These are phyloP conservation scores for Trachymyrmex septentrionalis DNA, from an alignment of 1,140 invertebrate genomes.

Conservation along the genomic window DNA sequence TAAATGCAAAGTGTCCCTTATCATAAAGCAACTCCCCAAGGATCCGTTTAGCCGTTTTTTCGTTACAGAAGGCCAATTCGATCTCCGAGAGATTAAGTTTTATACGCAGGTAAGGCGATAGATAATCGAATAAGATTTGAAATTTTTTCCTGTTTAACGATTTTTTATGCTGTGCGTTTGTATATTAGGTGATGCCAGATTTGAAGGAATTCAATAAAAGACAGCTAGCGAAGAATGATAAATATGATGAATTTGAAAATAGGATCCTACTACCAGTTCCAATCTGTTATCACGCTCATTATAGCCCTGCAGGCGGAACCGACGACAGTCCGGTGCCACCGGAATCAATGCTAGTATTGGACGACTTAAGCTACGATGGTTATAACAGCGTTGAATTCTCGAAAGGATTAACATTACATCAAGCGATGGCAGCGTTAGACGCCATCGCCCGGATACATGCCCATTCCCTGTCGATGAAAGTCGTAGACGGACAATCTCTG, in stretches of 20 bases:
- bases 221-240: constrained; percentile 73
- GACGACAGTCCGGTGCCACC: constrained; percentile 87
- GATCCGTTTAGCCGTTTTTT: constrained; percentile 92
- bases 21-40: constrained; percentile 92
- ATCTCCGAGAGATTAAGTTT: constrained; percentile 93
- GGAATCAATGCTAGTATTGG: constrained; percentile 89
- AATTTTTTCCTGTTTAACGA: neutral
- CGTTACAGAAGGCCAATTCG: constrained; percentile 93
- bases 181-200: constrained; percentile 88
- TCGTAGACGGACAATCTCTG: constrained; percentile 88
- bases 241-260: too few relatives aligned
- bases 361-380: constrained; percentile 87
- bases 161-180: constrained; percentile 7
- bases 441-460: constrained; percentile 91
- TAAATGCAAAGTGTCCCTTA: constrained; percentile 86
- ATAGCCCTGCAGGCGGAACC: constrained; percentile 85
- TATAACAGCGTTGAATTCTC: constrained; percentile 89
- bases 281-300: constrained; percentile 89
- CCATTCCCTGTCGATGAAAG: constrained; percentile 89
- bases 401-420: constrained; percentile 89
- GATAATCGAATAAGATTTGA: neutral
- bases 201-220: constrained; percentile 87
- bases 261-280: constrained; percentile 88
- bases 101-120: constrained; percentile 90
- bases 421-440: constrained; percentile 89